Percentiles rank a stretch among this genome's conserved stretches.
Evolutionary conservation across 2,113 vertebrate species (phyloP).

Genomic region (Lepisosteus oculatus): DNA sequence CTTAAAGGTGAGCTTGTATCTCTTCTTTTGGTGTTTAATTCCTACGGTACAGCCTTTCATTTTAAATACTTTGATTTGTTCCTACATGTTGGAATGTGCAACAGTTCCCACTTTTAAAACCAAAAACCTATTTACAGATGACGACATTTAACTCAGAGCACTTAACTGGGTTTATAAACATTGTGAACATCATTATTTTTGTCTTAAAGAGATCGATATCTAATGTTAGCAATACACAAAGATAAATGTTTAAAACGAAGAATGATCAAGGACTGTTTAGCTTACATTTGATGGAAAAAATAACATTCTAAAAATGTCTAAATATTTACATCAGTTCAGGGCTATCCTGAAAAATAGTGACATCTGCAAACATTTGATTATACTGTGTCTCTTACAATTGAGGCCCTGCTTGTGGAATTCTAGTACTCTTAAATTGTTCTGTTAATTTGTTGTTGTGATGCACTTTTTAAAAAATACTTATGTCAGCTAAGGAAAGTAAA

Average conservation of each 20-base stretch:
- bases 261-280: conserved; percentile 34
- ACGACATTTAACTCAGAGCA: conserved; percentile 48
- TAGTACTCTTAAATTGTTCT: too few species aligned
- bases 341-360: conserved; percentile 41
- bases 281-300: conserved; percentile 49
- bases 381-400: too few species aligned
- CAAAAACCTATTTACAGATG: conserved; percentile 39
- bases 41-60: background rate
- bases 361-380: conserved; percentile 28
- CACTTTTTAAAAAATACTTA: too few species aligned
- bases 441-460: too few species aligned
- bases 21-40: background rate
- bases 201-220: conserved; percentile 55
- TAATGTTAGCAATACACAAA: conserved; percentile 54
- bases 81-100: conserved; percentile 13
- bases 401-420: too few species aligned
- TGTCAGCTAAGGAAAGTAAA: too few species aligned
- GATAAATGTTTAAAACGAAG: conserved; percentile 61
- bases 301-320: conserved; percentile 34
- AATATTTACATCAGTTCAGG: conserved; percentile 64
- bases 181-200: conserved; percentile 57
- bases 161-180: conserved; percentile 49
- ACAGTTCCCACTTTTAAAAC: conserved; percentile 30
- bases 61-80: conserved; percentile 11
- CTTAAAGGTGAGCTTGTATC: background rate